Evolutionary conservation across 2,888 invertebrate species (phyloP), one percentile per base, ranked within the genome.

Genomic region (Cataglyphis cursor): DNA sequence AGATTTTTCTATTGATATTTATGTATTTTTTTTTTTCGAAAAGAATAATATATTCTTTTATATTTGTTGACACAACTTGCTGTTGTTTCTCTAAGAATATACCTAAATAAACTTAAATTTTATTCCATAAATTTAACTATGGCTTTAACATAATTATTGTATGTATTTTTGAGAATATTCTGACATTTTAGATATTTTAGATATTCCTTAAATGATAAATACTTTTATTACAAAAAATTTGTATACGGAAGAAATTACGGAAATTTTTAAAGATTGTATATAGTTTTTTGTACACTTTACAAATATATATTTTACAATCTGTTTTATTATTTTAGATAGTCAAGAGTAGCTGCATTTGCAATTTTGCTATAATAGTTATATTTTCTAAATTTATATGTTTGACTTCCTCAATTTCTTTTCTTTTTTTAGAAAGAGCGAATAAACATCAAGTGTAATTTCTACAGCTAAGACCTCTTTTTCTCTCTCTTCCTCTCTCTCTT

Each of bases 351-450:
- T 68, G 38, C 44, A n/a, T 68, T 66, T 61, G 54, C 48, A 73
- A 74, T 81, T 68, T 51, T 62, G 24, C 70, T 65, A 75, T 41
- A 18, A 74, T 81, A 72, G 10, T 24, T 66, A 73, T 65, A 70
- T 41, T 75, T 64, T 81, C 48, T 66, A 12, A 44, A 51, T 72
- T 68, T 54, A 28, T 74, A 51, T 44, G 35, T 75, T 74, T 86
- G 74, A 86, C 81, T 72, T 75, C 6, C 75, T 84, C 62, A 68
- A 80, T 48, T 83, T 87, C 74, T 87, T 87, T 86, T 87, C 74
- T 87, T 86, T 86, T 87, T 86, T 85, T 86, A 87, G 87, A 86
- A 84, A 86, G 86, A 86, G 75, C 80, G 72, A 87, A 87, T 84
- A 86, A 81, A 61, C 86, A 80, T 84, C 84, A 82, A 83, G 83